phyloP scores from a whole-genome alignment of 2,888 invertebrate species.

The Camponotus fellah region DNA sequence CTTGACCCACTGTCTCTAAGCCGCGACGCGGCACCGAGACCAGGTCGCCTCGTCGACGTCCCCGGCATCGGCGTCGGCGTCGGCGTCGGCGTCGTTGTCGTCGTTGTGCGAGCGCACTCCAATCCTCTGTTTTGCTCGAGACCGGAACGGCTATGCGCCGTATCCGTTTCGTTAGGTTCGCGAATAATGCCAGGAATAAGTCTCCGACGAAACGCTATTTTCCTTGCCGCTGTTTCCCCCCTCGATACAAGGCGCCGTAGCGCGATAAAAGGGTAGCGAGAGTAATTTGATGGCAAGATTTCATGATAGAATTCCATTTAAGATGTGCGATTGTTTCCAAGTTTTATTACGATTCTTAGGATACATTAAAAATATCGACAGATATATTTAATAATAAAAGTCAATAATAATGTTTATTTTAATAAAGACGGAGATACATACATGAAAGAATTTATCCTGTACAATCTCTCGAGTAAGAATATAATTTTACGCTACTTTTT shows the following conservation, averaged over 20 bases:
- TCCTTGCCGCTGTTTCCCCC: slow-evolving; percentile 8
- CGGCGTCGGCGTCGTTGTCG: slow-evolving; percentile 23
- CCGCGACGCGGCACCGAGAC: slow-evolving; percentile 62
- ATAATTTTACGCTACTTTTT: slow-evolving; percentile 16
- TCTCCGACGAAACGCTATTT: background rate
- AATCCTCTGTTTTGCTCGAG: slow-evolving; percentile 35
- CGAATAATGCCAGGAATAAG: background rate
- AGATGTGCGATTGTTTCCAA: background rate
- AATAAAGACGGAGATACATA: background rate
- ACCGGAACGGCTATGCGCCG: slow-evolving; percentile 49
- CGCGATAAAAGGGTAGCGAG: background rate
- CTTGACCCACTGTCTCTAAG: slow-evolving; percentile 80
- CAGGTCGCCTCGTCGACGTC: slow-evolving; percentile 45
- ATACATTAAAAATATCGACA: background rate
- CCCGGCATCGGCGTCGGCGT: slow-evolving; percentile 2
- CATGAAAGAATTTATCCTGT: background rate
- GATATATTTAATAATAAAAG: background rate
- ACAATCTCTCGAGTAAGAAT: background rate
- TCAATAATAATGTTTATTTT: background rate
- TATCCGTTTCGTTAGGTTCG: slow-evolving; percentile 35
- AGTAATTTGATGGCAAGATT: background rate
- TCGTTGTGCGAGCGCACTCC: slow-evolving; percentile 46
- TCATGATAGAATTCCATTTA: background rate
- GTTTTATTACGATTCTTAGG: background rate
- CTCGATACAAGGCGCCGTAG: background rate